phyloP scores from a whole-genome alignment of 2,113 vertebrate genomes.

The Etheostoma cragini region DNA sequence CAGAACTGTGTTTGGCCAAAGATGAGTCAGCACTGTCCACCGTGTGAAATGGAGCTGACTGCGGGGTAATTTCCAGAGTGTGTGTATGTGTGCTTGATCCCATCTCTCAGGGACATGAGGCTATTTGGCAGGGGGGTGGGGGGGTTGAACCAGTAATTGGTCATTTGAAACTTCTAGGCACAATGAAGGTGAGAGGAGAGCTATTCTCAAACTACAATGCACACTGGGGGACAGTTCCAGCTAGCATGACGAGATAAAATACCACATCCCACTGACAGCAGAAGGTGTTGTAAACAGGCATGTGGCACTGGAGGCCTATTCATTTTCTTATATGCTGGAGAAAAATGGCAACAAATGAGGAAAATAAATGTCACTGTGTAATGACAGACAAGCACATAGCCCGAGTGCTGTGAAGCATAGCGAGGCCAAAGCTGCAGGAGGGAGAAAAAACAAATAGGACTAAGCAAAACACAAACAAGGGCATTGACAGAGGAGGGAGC shows the following conservation, averaged over 20 bases:
- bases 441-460: conserved; percentile 5
- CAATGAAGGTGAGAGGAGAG: conserved; percentile 35
- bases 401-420: conserved; percentile 18
- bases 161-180: conserved; percentile 43
- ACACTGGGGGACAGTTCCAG: conserved; percentile 30
- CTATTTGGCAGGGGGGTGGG: conserved; percentile 37
- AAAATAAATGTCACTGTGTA: conserved; percentile 17
- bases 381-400: conserved; percentile 47
- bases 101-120: conserved; percentile 46
- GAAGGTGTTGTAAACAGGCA: not conserved
- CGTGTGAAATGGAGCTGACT: conserved; percentile 74
- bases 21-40: conserved; percentile 78
- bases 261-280: conserved; percentile 20
- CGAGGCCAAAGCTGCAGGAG: conserved; percentile 25
- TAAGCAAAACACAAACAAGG: conserved; percentile 56
- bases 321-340: conserved; percentile 6
- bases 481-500: conserved; percentile 44
- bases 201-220: conserved; percentile 16
- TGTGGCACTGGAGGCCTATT: conserved; percentile 8
- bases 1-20: conserved; percentile 63
- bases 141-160: conserved; percentile 47
- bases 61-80: conserved; percentile 67
- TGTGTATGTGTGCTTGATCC: conserved; percentile 23
- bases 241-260: not conserved
- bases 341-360: conserved; percentile 35